Evolutionary conservation across 2,113 vertebrate species (phyloP).

Genomic region (Marcusenius ussheri): DNA sequence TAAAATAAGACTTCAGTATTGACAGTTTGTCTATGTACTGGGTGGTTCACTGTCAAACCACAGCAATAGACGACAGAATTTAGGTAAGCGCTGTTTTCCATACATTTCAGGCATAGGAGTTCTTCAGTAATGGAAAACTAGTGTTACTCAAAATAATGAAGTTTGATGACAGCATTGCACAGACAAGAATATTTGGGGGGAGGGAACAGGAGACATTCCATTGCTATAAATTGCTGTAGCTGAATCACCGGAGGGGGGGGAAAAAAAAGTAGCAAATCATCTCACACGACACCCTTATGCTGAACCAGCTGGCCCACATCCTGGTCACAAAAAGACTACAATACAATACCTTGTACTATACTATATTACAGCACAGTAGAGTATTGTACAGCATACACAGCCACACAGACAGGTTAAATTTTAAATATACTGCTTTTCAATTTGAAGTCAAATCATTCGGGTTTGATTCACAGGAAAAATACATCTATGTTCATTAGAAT

Average conservation of each 20-base stretch:
- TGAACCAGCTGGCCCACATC: neutral
- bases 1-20: constrained; percentile 44
- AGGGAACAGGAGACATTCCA: neutral
- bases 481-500: constrained; percentile 7
- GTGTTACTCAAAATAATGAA: neutral
- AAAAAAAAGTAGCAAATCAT: neutral
- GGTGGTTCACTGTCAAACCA: constrained; percentile 22
- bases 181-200: neutral
- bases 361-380: neutral
- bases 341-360: neutral
- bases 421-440: constrained; percentile 30
- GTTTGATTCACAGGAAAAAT: constrained; percentile 6
- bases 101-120: neutral
- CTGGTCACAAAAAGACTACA: constrained; percentile 21
- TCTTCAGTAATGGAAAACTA: constrained; percentile 1
- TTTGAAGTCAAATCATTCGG: constrained; percentile 12
- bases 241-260: neutral
- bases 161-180: constrained; percentile 4
- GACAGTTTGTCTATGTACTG: constrained; percentile 25
- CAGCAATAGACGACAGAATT: constrained; percentile 4
- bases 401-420: constrained; percentile 31
- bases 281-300: neutral
- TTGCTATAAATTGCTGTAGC: neutral
- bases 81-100: neutral
- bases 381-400: constrained; percentile 10